Conservation (phyloP, 2,113 vertebrate species). For the Balaenoptera acutorostrata region DNA sequence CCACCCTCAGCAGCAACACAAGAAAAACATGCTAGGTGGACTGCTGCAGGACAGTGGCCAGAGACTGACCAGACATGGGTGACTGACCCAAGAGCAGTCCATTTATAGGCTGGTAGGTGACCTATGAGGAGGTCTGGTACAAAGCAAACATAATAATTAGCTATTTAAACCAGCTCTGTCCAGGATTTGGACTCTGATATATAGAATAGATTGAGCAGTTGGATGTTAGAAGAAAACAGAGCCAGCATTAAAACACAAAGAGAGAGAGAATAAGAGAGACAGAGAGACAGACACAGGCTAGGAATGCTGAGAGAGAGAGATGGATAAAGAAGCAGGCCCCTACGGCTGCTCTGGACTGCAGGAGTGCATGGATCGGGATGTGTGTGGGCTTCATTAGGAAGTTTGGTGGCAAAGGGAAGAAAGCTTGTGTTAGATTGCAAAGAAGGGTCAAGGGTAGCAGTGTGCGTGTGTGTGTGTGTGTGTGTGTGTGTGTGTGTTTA, state of each 20-base stretch:
- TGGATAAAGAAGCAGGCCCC: not conserved
- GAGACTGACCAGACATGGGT: not conserved
- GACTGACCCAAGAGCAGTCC: not conserved
- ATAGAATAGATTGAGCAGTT: not conserved
- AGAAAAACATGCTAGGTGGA: not conserved
- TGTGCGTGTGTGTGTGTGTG: not conserved
- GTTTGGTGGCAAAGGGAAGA: not conserved
- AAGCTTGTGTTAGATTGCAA: not conserved
- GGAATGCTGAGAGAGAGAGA: not conserved
- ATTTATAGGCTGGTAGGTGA: not conserved
- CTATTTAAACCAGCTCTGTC: not conserved
- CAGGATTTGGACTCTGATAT: not conserved
- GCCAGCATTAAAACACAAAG: not conserved
- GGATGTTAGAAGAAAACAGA: not conserved
- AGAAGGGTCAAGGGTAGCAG: not conserved
- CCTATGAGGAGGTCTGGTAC: not conserved
- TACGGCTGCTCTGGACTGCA: not conserved
- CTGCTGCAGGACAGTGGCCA: not conserved
- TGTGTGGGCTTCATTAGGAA: not conserved
- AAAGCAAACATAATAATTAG: not conserved
- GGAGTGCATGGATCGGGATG: accelerated
- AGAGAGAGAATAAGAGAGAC: not conserved
- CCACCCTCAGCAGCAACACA: too few relatives aligned
- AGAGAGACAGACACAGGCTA: not conserved
- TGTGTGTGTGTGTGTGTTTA: not conserved